A percentile compares a stretch with the other conserved stretches of the same genome.
Conservation (phyloP, 2,888 invertebrate genomes). For the Eupithecia centaureata region DNA sequence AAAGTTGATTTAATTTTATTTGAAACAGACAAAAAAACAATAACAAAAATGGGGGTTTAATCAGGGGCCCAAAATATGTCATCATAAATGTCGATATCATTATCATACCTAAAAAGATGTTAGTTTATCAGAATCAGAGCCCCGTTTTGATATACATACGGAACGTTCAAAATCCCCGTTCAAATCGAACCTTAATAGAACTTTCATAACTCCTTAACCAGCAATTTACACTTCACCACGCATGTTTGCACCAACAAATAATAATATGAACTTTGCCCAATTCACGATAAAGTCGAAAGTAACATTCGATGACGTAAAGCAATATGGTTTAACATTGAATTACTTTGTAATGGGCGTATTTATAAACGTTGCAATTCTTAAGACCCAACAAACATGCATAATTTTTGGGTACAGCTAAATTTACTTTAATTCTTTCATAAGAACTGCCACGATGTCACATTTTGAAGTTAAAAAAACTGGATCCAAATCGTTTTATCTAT, state of each 20-base stretch:
- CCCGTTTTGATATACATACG: neutral
- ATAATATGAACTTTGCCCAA: slow-evolving; percentile 29
- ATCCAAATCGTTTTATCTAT: neutral
- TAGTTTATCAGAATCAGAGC: neutral
- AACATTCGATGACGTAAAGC: neutral
- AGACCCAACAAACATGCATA: too few species aligned
- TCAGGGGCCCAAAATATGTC: too few species aligned
- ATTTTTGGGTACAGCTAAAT: too few species aligned
- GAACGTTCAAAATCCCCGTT: slow-evolving; percentile 40
- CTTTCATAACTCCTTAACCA: slow-evolving; percentile 49
- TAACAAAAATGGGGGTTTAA: too few species aligned
- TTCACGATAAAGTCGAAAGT: slow-evolving; percentile 14
- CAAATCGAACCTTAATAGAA: slow-evolving; percentile 57
- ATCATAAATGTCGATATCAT: too few species aligned
- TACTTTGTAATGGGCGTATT: neutral
- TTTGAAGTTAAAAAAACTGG: neutral
- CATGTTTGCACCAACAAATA: slow-evolving; percentile 20
- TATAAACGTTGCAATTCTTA: neutral
- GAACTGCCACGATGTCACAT: neutral
- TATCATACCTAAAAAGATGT: too few species aligned
- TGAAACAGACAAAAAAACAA: too few species aligned
- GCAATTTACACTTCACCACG: slow-evolving; percentile 47
- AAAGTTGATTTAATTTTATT: too few species aligned
- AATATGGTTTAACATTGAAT: neutral
- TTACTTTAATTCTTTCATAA: neutral